Evolutionary conservation across 2,888 invertebrate genomes (phyloP).

Genomic region (Athalia cordata): DNA sequence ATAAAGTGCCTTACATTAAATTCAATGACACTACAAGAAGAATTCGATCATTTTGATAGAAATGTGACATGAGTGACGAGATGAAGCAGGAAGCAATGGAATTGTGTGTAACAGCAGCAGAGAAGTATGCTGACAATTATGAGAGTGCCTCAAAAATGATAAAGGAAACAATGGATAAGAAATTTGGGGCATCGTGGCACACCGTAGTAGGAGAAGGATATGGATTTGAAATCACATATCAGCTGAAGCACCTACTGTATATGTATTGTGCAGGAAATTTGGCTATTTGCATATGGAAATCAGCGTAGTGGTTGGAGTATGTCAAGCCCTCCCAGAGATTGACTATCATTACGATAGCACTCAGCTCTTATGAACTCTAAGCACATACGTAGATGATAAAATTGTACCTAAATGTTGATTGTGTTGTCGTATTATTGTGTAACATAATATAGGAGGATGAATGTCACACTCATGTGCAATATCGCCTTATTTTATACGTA

Average conservation of each 20-base stretch:
- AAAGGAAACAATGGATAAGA: constrained; percentile 96
- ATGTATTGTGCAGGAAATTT: constrained; percentile 94
- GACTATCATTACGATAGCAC: too few relatives aligned
- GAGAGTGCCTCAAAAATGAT: constrained; percentile 94
- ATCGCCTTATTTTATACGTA: too few relatives aligned
- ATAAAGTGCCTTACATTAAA: too few relatives aligned
- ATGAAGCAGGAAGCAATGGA: constrained; percentile 94
- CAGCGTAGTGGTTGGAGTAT: constrained; percentile 47
- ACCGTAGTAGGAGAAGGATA: constrained; percentile 97
- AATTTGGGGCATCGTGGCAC: constrained; percentile 87
- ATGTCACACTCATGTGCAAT: too few relatives aligned
- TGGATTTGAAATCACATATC: constrained; percentile 94
- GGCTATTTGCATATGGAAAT: constrained; percentile 75
- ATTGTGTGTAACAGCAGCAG: constrained; percentile 93
- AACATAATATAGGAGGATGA: too few relatives aligned
- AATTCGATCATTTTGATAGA: constrained; percentile 16
- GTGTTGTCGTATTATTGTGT: too few relatives aligned
- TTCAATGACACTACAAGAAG: too few relatives aligned
- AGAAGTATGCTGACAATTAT: constrained; percentile 87
- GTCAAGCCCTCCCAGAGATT: too few relatives aligned
- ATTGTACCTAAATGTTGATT: background rate
- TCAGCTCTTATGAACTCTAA: background rate
- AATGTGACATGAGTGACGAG: constrained; percentile 91
- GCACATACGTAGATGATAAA: background rate
- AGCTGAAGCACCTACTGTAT: constrained; percentile 90